Evolutionary conservation across 2,888 invertebrate species (phyloP).

Genomic region (Diarsia rubi): DNA sequence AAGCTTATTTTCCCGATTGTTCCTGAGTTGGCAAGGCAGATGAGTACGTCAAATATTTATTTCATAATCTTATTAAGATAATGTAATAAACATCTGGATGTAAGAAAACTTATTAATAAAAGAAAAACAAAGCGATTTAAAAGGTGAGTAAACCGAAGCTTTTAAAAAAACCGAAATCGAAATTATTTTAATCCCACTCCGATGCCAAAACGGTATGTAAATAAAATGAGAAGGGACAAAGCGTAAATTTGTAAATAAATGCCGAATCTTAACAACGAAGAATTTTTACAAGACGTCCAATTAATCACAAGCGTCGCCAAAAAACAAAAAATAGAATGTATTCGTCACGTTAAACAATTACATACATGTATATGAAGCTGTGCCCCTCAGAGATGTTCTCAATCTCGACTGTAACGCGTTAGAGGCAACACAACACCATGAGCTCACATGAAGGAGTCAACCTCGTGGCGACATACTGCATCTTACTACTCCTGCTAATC

Average conservation of each 20-base stretch:
- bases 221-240: conserved; percentile 55
- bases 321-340: conserved; percentile 80
- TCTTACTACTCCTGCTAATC: conserved; percentile 91
- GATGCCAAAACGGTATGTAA: conserved; percentile 58
- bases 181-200: conserved; percentile 9
- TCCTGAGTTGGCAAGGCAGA: conserved; percentile 14
- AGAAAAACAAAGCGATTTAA: conserved; percentile 21
- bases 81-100: conserved; percentile 9
- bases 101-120: conserved; percentile 18
- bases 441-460: conserved; percentile 90
- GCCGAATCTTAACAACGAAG: conserved; percentile 51
- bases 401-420: conserved; percentile 79
- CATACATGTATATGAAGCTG: conserved; percentile 75
- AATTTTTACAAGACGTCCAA: conserved; percentile 76
- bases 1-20: conserved; percentile 9
- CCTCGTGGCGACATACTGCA: conserved; percentile 92
- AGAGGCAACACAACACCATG: conserved; percentile 79
- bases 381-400: conserved; percentile 72
- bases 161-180: conserved; percentile 22
- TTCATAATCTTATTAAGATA: conserved; percentile 27
- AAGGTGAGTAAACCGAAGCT: conserved; percentile 19
- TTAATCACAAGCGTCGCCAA: conserved; percentile 79
- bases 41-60: conserved; percentile 34
- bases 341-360: conserved; percentile 76
- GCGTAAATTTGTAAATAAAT: conserved; percentile 61